Percentiles rank a stretch among this genome's conserved stretches.
Conservation (phyloP, 1,140 invertebrate species). For the Papilio aristodemus region DNA sequence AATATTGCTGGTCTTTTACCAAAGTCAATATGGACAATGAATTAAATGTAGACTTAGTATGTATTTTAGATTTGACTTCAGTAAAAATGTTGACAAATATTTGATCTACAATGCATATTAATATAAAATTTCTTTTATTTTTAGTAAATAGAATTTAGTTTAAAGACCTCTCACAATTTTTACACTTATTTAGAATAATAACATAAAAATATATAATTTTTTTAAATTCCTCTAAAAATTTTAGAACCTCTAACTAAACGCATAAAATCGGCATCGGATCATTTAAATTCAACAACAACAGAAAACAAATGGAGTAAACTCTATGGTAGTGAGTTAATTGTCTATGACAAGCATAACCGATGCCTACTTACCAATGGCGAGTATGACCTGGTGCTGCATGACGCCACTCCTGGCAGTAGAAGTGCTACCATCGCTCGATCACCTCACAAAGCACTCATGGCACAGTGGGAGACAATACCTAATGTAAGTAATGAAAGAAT, state of each 20-base stretch:
- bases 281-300: constrained; percentile 49
- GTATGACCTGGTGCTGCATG: constrained; percentile 92
- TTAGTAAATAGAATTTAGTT: too few species aligned
- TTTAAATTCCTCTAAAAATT: constrained; percentile 7
- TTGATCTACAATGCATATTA: too few species aligned
- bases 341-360: constrained; percentile 94
- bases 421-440: constrained; percentile 72
- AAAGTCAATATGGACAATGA: too few species aligned
- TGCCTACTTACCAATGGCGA: constrained; percentile 93
- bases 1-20: too few species aligned
- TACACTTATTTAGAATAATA: too few species aligned
- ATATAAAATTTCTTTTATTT: too few species aligned
- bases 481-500: constrained; percentile 81
- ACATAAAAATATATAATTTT: too few species aligned
- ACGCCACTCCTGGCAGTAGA: constrained; percentile 81
- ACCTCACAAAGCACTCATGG: constrained; percentile 76
- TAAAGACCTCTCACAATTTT: too few species aligned
- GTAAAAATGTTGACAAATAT: too few species aligned
- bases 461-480: constrained; percentile 89
- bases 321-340: constrained; percentile 91
- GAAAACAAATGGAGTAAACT: constrained; percentile 83
- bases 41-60: too few species aligned
- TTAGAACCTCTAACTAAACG: constrained; percentile 71
- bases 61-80: too few species aligned
- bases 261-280: constrained; percentile 62